Conservation (phyloP, 2,113 vertebrate genomes). For the Tachysurus vachellii region DNA sequence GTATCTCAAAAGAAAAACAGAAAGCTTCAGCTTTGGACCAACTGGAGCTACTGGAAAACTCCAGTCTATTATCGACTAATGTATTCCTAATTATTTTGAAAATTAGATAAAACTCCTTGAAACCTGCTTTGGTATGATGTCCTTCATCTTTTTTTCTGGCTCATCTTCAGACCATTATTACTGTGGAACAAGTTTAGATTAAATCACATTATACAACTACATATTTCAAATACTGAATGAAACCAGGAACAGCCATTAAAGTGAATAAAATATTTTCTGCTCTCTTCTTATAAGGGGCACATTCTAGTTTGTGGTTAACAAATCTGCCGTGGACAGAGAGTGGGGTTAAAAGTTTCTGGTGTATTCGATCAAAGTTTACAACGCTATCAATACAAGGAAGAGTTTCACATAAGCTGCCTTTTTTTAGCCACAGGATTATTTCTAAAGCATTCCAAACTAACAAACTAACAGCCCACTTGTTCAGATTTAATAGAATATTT, state of each 20-base stretch:
- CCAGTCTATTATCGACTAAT: not conserved
- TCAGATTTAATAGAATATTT: not conserved
- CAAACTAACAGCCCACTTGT: not conserved
- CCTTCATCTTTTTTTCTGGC: no score
- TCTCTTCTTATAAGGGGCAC: not conserved
- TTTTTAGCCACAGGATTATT: not conserved
- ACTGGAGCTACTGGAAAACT: not conserved
- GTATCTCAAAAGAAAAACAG: not conserved
- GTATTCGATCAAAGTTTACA: not conserved
- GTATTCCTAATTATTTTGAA: not conserved
- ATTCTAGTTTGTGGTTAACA: not conserved
- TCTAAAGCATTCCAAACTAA: not conserved
- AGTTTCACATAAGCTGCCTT: not conserved
- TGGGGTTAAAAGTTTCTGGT: not conserved
- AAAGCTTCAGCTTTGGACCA: not conserved
- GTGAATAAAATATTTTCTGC: not conserved
- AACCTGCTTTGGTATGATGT: not conserved
- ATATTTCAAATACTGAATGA: not conserved
- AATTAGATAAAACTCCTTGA: not conserved
- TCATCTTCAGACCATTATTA: not conserved
- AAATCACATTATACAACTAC: not conserved
- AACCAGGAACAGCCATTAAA: not conserved
- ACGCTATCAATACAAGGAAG: not conserved
- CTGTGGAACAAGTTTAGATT: not conserved
- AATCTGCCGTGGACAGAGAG: not conserved